Evolutionary conservation across 1,140 invertebrate genomes (phyloP), one percentile per base, ranked within the genome.

Genomic region (Brachionus plicatilis): DNA sequence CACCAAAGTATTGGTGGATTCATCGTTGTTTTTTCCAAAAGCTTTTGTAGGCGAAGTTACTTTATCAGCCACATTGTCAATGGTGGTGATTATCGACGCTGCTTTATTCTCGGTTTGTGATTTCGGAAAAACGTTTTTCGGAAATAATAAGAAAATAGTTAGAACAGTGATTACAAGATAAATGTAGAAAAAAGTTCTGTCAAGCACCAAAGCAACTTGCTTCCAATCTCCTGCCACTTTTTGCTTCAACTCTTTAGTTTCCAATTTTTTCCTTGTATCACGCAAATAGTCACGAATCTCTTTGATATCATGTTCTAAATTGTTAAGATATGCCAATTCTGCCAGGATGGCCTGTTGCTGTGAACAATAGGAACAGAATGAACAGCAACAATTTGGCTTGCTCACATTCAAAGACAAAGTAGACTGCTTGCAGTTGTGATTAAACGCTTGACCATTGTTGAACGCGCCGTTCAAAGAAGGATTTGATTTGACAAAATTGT

Each of bases 121-220:
- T 24, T 50, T 47, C 12, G 72, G 20, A 4, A 82, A 45, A 65
- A 20, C 53, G 29, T 82, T 68, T 68, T 82, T 82, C 2, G 88
- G 86, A 85, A 89, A 89, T 75, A 90, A 86, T n/a, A 88, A 87
- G 37, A 86, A 86, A 80, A 90, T 84, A 5, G 89, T 89, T 5
- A 88, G 86, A 27, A 88, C 85, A 33, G 89, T 89, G 84, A 95
- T 95, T 14, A 87, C n/a, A 9, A 89, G 84, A 86, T 90, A 90
- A 8, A 87, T 50, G 80, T 88, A 87, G 86, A 90, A 90, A 80
- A 90, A 89, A 8, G 89, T 80, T 60, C 89, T 85, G 84, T 90
- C 89, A 8, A 90, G 83, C 8, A 89, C 88, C 5, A 89, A 85
- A 12, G 88, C 89, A 29, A 89, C 87, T 5, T 87, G 85, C 84